These are phyloP conservation scores for Drosophila auraria DNA, from an alignment of 1,140 invertebrate genomes.

Conservation along the genomic window DNA sequence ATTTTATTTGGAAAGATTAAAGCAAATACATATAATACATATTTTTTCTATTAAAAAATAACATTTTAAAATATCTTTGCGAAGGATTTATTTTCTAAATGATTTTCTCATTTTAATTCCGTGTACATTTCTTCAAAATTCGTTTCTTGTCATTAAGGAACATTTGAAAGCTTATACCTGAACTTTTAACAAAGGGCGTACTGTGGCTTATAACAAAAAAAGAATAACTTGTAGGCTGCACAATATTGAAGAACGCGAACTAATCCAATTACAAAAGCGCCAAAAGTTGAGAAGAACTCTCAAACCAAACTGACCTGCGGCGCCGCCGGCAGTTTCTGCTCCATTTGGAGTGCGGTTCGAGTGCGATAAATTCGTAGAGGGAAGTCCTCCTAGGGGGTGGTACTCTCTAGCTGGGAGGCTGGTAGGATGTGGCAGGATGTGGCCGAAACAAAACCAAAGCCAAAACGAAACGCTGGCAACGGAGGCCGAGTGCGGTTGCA, in stretches of 20 bases:
- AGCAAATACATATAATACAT: no score
- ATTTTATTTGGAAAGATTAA: no score
- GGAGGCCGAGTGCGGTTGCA: conserved; percentile 61
- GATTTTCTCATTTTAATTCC: background rate
- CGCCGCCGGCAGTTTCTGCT: conserved; percentile 37
- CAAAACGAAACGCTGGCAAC: conserved; percentile 39
- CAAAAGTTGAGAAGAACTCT: conserved; percentile 27
- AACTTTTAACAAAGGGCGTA: background rate
- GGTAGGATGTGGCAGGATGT: conserved; percentile 29
- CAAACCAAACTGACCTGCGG: conserved; percentile 30
- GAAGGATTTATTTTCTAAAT: background rate
- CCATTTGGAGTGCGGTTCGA: conserved; percentile 55
- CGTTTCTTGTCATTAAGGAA: no score
- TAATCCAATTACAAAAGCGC: conserved; percentile 49
- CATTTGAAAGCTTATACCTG: background rate
- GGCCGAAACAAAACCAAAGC: conserved; percentile 25
- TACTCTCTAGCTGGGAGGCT: no score
- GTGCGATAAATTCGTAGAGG: conserved; percentile 40
- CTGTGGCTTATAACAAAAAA: background rate
- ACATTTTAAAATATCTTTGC: no score
- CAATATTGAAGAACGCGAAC: conserved; percentile 15
- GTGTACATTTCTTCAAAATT: no score
- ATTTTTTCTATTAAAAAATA: no score
- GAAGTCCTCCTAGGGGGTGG: background rate
- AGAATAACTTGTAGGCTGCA: conserved; percentile 5